Base-by-base conservation (phyloP, 1,140 invertebrate genomes). In the Rhopalosiphum maidis region DNA sequence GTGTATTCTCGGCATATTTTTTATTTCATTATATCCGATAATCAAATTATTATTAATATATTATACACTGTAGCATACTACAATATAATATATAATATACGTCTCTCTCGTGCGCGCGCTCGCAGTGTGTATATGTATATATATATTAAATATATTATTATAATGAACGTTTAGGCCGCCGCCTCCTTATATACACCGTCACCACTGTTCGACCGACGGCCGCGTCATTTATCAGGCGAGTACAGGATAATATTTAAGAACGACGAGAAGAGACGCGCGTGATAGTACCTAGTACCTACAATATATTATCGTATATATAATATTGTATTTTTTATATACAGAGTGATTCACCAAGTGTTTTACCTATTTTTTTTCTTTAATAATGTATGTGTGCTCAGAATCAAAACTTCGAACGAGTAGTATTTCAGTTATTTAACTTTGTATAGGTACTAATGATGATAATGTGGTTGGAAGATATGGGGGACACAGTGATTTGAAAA, bases 21-120 rank as follows among this genome's bases (percentile, higher is more conserved):
- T 89, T 89, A 35, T 89, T 89, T 48, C 46, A 91, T 92, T 92
- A 93, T 83, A 92, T 93, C 85, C 91, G 51, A 93, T 93, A 93
- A 93, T 93, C 91, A 86, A 93, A 93, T 93, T 93, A 93, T 90
- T 90, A 90, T 55, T 55, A 90, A 60, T 43, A 90, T 35, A 25
- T 55, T 35, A 25, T 55, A 90, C 37, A 25, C 37, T 23, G 11
- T 30, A n/a, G 30, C 18, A 30, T 60, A 60, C 30, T 30, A 30
- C 25, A 60, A 35, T n/a, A 48, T 51, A 54, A 37, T 54, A 30
- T 35, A 54, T 35, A 54, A 60, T 60, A 30, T 37, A 46, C 43
- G 30, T 60, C 55, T 30, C 25, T 30, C 30, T 60, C 30, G 5
- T 51, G n/a, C 30, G 21, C 7, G 8, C 21, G 87, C 7, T 8